Conservation (phyloP, 2,797 vertebrate genomes). For the Sebastes iracundus region DNA sequence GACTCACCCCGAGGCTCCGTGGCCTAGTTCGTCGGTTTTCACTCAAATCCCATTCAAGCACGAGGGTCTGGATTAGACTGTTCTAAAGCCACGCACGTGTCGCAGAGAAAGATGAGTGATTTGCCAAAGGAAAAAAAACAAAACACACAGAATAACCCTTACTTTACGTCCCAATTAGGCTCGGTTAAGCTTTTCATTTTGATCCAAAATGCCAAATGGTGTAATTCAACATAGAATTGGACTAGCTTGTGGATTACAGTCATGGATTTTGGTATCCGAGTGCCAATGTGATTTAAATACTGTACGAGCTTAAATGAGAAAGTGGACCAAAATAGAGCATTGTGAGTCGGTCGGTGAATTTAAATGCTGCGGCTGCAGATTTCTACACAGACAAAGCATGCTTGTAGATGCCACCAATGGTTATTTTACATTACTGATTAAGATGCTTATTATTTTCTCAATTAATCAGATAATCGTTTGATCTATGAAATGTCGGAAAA, state of each 20-base stretch:
- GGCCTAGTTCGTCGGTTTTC: conserved; percentile 72
- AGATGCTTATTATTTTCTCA: background rate
- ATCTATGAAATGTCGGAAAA: background rate
- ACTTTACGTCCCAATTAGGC: conserved; percentile 50
- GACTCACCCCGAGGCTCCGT: conserved; percentile 54
- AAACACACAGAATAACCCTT: conserved; percentile 23
- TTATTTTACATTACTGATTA: background rate
- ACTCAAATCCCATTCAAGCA: conserved; percentile 66
- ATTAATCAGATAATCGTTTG: background rate
- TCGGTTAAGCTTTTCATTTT: conserved; percentile 56
- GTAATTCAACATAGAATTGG: conserved; percentile 47
- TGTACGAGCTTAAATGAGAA: conserved; percentile 36
- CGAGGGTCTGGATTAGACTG: conserved; percentile 64
- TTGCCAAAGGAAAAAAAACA: background rate
- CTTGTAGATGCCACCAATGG: background rate
- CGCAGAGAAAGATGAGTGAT: conserved; percentile 34
- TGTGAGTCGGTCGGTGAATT: conserved; percentile 9
- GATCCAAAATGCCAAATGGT: conserved; percentile 50
- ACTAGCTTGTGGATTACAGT: conserved; percentile 47
- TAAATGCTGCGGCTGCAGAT: background rate
- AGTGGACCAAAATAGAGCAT: conserved; percentile 19
- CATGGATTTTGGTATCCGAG: conserved; percentile 26
- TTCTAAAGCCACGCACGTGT: conserved; percentile 61
- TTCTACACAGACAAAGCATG: background rate
- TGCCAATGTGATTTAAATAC: conserved; percentile 32